Percentiles rank a stretch among this genome's conserved stretches.
These are phyloP conservation scores for Calephelis virginiensis DNA, from an alignment of 1,140 invertebrate genomes.

Conservation along the genomic window DNA sequence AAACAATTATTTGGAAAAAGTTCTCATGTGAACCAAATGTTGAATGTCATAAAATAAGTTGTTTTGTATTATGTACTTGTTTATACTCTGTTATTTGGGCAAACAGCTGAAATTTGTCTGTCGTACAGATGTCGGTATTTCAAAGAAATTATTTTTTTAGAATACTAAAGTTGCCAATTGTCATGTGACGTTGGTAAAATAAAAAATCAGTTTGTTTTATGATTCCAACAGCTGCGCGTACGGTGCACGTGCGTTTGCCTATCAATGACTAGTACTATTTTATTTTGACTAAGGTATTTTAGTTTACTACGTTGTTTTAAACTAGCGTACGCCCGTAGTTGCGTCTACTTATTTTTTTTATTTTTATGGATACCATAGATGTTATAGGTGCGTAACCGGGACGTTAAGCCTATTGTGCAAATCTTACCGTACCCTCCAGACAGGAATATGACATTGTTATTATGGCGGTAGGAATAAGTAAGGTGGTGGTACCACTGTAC, in stretches of 20 bases:
- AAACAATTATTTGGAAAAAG: conserved; percentile 16
- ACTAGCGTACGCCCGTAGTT: too few species aligned
- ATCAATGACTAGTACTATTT: conserved; percentile 8
- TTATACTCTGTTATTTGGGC: conserved; percentile 60
- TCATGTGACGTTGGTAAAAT: conserved; percentile 12
- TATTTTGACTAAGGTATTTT: conserved; percentile 8
- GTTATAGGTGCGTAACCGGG: too few species aligned
- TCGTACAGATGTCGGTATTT: conserved; percentile 59
- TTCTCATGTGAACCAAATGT: conserved; percentile 24
- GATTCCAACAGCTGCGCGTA: conserved; percentile 5
- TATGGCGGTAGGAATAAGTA: too few species aligned
- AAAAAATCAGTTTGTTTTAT: conserved; percentile 12
- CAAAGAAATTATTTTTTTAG: conserved; percentile 30
- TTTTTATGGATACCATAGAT: too few species aligned
- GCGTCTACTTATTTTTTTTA: too few species aligned
- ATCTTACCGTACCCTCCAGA: too few species aligned
- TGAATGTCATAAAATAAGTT: conserved; percentile 10
- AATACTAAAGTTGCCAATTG: conserved; percentile 22
- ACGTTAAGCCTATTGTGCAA: too few species aligned
- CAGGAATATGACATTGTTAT: too few species aligned
- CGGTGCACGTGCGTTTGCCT: conserved; percentile 4
- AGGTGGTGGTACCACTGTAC: too few species aligned
- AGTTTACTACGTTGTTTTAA: background rate
- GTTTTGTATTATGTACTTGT: conserved; percentile 1
- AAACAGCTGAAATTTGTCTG: conserved; percentile 54